phyloP scores from a whole-genome alignment of 2,797 vertebrate species.

The Microctenopoma steveboyesi region DNA sequence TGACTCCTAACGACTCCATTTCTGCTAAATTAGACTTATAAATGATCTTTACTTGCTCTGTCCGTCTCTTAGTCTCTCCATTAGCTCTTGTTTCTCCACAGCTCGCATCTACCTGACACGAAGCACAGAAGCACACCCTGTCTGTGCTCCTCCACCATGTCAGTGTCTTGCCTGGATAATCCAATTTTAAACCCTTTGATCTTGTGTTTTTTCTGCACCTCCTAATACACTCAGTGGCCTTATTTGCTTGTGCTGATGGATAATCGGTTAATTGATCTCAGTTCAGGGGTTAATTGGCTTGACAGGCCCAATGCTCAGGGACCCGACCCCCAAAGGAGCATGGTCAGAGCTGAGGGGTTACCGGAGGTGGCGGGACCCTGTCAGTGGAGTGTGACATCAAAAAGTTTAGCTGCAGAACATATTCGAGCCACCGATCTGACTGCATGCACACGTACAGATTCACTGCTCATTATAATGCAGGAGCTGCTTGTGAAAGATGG shows the following conservation, averaged over 20 bases:
- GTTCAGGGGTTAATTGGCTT: conserved; percentile 67
- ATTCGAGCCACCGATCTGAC: conserved; percentile 15
- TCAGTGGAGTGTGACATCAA: conserved; percentile 45
- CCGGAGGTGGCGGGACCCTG: conserved; percentile 9
- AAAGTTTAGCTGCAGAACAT: conserved; percentile 28
- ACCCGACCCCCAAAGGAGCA: conserved; percentile 21
- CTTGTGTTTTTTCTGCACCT: conserved; percentile 19
- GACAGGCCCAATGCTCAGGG: conserved; percentile 23
- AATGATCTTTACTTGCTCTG: conserved; percentile 36
- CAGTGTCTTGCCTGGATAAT: conserved; percentile 35
- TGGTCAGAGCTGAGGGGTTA: conserved; percentile 42
- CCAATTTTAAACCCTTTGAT: conserved; percentile 30
- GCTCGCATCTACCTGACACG: conserved; percentile 7
- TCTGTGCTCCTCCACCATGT: conserved; percentile 11
- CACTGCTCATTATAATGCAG: conserved; percentile 66
- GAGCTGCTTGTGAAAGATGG: conserved; percentile 64
- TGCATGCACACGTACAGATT: conserved; percentile 31
- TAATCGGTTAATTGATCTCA: conserved; percentile 59
- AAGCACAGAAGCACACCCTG: background rate
- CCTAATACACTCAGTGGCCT: conserved; percentile 38
- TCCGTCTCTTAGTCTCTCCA: conserved; percentile 17
- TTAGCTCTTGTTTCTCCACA: background rate
- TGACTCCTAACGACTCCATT: conserved; percentile 45
- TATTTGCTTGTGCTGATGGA: conserved; percentile 21
- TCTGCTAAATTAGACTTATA: conserved; percentile 63